These are phyloP conservation scores for Caenorhabditis becei DNA, from an alignment of 2,888 invertebrate species.

Conservation along the genomic window DNA sequence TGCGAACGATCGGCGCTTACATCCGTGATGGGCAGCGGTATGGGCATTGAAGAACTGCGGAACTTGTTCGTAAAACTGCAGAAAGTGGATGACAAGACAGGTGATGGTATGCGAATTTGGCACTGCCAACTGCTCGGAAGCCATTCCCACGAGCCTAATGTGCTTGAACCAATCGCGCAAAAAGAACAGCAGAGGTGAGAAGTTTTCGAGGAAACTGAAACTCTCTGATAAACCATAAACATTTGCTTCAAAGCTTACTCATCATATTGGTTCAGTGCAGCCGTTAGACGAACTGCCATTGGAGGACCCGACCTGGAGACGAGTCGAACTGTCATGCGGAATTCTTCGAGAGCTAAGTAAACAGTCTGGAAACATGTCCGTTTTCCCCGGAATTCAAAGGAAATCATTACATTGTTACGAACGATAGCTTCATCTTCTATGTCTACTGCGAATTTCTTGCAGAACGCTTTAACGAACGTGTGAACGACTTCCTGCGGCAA, in stretches of 20 bases:
- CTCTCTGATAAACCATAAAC: background rate
- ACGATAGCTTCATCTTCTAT: background rate
- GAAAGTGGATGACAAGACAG: background rate
- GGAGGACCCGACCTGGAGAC: background rate
- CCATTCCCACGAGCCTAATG: background rate
- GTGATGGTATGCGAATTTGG: slow-evolving; percentile 1
- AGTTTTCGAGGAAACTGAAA: slow-evolving; percentile 8
- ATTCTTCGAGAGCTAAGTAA: background rate
- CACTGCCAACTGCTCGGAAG: background rate
- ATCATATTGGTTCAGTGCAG: slow-evolving; percentile 18
- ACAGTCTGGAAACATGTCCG: background rate
- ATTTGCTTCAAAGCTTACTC: background rate
- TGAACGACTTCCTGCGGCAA: background rate
- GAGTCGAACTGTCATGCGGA: background rate
- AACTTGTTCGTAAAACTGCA: slow-evolving; percentile 10
- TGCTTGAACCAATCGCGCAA: background rate
- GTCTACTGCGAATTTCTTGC: background rate
- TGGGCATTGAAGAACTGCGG: background rate
- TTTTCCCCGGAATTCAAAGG: background rate
- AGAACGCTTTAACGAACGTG: background rate
- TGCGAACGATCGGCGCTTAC: background rate
- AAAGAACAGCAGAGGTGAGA: background rate
- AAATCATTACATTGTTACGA: background rate
- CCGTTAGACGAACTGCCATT: slow-evolving; percentile 2
- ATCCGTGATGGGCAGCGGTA: background rate